Percentiles rank a stretch among this genome's conserved stretches.
phyloP scores from a whole-genome alignment of 2,888 invertebrate genomes.

The Caradrina clavipalpis region DNA sequence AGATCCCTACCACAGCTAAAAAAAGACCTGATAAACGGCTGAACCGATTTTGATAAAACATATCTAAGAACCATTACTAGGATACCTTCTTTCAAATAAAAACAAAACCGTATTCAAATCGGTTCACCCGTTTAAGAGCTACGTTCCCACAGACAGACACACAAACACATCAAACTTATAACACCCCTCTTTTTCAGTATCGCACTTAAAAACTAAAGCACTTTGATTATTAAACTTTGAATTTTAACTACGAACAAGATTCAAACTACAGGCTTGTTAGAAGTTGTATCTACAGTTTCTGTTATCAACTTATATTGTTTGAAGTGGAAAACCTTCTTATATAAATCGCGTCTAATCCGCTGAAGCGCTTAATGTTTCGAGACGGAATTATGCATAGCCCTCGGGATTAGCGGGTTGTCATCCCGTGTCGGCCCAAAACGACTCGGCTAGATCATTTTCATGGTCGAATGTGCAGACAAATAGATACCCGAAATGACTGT shows the following conservation, averaged over 20 bases:
- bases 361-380: slow-evolving; percentile 85
- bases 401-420: slow-evolving; percentile 86
- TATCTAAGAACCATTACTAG: no score
- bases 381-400: slow-evolving; percentile 88
- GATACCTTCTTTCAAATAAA: no score
- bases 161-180: no score
- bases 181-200: no score
- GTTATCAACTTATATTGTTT: slow-evolving; percentile 63
- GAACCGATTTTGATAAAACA: no score
- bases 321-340: slow-evolving; percentile 81
- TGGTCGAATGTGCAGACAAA: slow-evolving; percentile 76
- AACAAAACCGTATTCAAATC: no score
- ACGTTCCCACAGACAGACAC: no score
- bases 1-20: no score
- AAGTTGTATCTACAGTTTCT: slow-evolving; percentile 53
- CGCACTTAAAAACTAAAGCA: slow-evolving; percentile 54
- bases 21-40: no score
- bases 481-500: slow-evolving; percentile 64
- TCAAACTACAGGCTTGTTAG: slow-evolving; percentile 47
- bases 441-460: slow-evolving; percentile 82
- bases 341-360: slow-evolving; percentile 85
- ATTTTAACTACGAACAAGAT: slow-evolving; percentile 45
- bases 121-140: no score
- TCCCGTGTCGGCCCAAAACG: slow-evolving; percentile 79
- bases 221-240: slow-evolving; percentile 60